A percentile compares a stretch with the other conserved stretches of the same genome.
phyloP scores from a whole-genome alignment of 2,888 invertebrate genomes.

The Temnothorax unifasciatus region DNA sequence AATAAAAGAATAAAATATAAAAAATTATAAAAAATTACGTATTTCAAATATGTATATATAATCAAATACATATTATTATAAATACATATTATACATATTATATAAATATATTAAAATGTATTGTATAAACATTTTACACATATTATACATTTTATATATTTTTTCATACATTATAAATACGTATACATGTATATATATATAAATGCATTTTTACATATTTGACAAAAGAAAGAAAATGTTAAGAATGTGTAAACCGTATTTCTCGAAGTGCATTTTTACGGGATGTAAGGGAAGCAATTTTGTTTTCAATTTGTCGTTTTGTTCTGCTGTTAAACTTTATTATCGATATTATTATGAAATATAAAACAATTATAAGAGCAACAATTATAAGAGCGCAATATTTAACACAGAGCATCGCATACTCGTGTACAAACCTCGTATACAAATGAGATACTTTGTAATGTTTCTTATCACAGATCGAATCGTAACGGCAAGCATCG shows the following conservation, averaged over 20 bases:
- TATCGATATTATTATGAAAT: not conserved
- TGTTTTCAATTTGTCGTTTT: not conserved
- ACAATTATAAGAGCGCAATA: not conserved
- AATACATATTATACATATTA: conserved; percentile 3
- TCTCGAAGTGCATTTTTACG: not conserved
- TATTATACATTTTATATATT: not conserved
- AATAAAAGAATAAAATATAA: not conserved
- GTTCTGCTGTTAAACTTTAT: not conserved
- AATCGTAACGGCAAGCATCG: conserved; percentile 58
- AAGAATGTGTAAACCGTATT: not conserved
- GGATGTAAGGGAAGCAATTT: not conserved
- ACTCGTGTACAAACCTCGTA: not conserved
- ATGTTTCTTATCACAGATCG: conserved; percentile 57
- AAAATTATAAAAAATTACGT: not conserved
- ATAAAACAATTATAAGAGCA: not conserved
- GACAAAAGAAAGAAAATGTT: not conserved
- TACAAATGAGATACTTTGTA: not conserved
- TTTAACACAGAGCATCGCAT: conserved; percentile 1
- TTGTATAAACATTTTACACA: not conserved
- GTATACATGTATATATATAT: not conserved
- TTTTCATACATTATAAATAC: not conserved
- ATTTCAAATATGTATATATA: not conserved
- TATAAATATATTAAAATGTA: not conserved
- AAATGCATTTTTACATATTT: not conserved
- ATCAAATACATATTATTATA: conserved; percentile 11